These are phyloP conservation scores for Pitangus sulphuratus DNA, from an alignment of 2,797 vertebrate species.

Conservation along the genomic window DNA sequence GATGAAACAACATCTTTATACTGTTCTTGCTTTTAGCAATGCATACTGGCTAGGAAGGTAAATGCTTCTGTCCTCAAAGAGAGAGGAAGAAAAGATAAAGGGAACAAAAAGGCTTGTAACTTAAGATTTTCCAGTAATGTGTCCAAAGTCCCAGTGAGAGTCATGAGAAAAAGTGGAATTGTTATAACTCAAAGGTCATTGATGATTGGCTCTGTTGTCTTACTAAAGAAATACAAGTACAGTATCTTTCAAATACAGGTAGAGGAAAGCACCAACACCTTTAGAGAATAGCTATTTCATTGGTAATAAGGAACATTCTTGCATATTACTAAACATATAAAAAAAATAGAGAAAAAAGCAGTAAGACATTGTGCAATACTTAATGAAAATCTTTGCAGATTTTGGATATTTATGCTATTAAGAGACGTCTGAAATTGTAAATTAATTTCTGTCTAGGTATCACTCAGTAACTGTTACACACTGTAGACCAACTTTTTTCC, in stretches of 20 bases:
- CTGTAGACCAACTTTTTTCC: background rate
- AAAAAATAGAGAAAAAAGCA: background rate
- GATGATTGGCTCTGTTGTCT: background rate
- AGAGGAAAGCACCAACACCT: background rate
- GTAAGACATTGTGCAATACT: background rate
- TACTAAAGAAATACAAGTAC: background rate
- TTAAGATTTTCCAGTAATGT: conserved; percentile 7
- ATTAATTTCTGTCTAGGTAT: background rate
- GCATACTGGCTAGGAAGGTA: background rate
- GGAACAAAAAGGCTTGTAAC: background rate
- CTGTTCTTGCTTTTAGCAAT: background rate
- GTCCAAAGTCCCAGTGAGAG: background rate
- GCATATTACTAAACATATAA: background rate
- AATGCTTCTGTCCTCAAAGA: background rate
- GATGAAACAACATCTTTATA: background rate
- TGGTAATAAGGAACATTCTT: background rate
- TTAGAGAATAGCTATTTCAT: background rate
- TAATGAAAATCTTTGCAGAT: background rate
- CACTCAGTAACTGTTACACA: background rate
- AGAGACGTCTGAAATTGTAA: background rate
- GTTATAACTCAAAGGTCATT: background rate
- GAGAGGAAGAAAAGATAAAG: background rate
- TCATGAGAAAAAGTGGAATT: background rate
- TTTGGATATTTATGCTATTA: background rate
- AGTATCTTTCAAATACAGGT: background rate